Evolutionary conservation across 2,888 invertebrate species (phyloP).

Genomic region (Boloria euphrosyne): DNA sequence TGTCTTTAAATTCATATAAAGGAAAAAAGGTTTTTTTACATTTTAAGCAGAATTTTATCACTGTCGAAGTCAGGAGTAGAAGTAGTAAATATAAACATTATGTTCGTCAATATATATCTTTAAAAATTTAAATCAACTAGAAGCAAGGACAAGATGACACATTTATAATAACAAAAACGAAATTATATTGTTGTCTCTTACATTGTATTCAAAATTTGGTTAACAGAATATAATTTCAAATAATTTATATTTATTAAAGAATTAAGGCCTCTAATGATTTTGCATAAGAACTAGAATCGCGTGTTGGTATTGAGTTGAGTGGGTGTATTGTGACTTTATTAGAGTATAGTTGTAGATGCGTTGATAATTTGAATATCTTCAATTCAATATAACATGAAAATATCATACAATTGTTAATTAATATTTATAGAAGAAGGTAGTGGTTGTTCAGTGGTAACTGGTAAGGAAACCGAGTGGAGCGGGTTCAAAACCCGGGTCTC

Average conservation of each 20-base stretch:
- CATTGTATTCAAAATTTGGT: constrained; percentile 37
- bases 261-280: neutral
- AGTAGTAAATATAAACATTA: neutral
- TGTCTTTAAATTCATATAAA: too few relatives aligned
- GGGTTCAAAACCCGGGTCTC: too few relatives aligned
- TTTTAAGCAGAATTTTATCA: too few relatives aligned
- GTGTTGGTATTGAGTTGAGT: neutral
- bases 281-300: neutral
- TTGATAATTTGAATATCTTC: too few relatives aligned
- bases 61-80: neutral
- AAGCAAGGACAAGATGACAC: constrained; percentile 32
- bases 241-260: neutral
- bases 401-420: too few relatives aligned
- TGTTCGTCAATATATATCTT: neutral
- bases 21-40: too few relatives aligned
- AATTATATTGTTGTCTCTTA: constrained; percentile 39
- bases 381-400: too few relatives aligned
- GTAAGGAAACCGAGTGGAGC: too few relatives aligned
- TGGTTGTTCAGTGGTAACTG: too few relatives aligned
- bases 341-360: too few relatives aligned
- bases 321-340: neutral
- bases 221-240: constrained; percentile 4
- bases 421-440: too few relatives aligned
- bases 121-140: constrained; percentile 17
- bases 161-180: constrained; percentile 36